phyloP scores from a whole-genome alignment of 1,140 invertebrate species.

The Drosophila parabipectinata region DNA sequence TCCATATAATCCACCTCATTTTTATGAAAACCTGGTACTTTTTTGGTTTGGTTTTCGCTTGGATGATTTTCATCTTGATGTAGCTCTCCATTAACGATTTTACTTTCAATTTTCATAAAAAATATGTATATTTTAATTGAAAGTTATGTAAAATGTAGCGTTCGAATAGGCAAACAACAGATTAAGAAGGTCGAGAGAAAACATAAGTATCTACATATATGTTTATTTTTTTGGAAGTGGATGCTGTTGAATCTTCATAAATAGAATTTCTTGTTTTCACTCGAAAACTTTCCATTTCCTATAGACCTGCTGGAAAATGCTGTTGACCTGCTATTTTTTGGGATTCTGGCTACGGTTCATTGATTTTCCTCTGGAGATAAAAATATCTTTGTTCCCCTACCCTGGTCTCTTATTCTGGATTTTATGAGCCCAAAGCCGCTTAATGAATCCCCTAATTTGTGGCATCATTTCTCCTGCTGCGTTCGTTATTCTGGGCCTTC shows the following conservation, averaged over 20 bases:
- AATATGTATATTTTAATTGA: not conserved
- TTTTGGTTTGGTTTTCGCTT: not conserved
- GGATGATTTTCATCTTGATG: not conserved
- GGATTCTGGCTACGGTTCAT: constrained; percentile 45
- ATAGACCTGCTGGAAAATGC: not conserved
- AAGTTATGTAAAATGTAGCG: constrained; percentile 1
- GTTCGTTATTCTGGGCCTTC: not conserved
- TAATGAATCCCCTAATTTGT: not conserved
- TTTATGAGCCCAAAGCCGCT: not conserved
- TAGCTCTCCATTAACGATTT: not conserved
- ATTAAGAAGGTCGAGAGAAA: not conserved
- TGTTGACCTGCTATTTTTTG: constrained; percentile 28
- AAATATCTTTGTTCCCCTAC: not conserved
- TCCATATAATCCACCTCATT: not conserved
- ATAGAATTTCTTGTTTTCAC: not conserved
- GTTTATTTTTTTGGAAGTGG: not conserved
- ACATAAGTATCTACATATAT: too few species aligned
- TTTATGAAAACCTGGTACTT: constrained; percentile 1
- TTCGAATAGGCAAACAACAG: not conserved
- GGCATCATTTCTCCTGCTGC: constrained; percentile 1
- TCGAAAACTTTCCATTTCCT: not conserved
- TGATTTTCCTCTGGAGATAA: constrained; percentile 33
- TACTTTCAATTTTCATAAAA: not conserved
- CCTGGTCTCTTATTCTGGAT: not conserved
- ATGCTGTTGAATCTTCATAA: not conserved